Conservation (phyloP, 2,113 vertebrate genomes). For the Candoia aspera region DNA sequence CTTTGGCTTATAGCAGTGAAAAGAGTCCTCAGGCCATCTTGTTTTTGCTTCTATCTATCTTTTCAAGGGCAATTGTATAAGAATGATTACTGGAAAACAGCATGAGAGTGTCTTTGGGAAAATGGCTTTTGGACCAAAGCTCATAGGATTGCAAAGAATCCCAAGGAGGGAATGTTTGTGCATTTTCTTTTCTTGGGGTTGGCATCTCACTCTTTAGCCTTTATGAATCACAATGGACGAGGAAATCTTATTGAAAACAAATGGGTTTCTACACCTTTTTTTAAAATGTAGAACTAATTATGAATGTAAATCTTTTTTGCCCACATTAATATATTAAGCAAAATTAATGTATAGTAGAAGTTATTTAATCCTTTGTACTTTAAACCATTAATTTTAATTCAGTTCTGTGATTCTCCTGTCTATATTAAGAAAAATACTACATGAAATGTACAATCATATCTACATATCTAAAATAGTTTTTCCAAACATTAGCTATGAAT, state of each 20-base stretch:
- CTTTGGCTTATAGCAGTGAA: slow-evolving; percentile 21
- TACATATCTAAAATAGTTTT: neutral
- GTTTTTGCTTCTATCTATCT: neutral
- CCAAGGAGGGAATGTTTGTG: slow-evolving; percentile 25
- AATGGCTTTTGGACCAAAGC: neutral
- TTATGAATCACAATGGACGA: slow-evolving; percentile 32
- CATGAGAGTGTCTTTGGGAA: slow-evolving; percentile 14
- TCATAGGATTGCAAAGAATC: neutral
- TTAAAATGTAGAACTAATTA: neutral
- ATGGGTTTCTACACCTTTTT: neutral
- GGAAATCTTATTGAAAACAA: slow-evolving; percentile 19
- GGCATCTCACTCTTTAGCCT: slow-evolving; percentile 20
- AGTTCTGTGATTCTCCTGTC: neutral
- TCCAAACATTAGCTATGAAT: neutral
- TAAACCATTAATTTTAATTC: neutral
- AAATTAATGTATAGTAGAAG: neutral
- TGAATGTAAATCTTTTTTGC: neutral
- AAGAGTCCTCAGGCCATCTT: neutral
- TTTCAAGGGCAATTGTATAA: neutral
- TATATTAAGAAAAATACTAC: neutral
- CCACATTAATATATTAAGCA: neutral
- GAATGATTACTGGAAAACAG: slow-evolving; percentile 24
- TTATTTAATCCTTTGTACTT: neutral
- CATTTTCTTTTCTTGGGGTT: slow-evolving; percentile 30
- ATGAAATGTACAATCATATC: neutral